Evolutionary conservation across 2,797 vertebrate species (phyloP).

Genomic region (Lagodon rhomboides): DNA sequence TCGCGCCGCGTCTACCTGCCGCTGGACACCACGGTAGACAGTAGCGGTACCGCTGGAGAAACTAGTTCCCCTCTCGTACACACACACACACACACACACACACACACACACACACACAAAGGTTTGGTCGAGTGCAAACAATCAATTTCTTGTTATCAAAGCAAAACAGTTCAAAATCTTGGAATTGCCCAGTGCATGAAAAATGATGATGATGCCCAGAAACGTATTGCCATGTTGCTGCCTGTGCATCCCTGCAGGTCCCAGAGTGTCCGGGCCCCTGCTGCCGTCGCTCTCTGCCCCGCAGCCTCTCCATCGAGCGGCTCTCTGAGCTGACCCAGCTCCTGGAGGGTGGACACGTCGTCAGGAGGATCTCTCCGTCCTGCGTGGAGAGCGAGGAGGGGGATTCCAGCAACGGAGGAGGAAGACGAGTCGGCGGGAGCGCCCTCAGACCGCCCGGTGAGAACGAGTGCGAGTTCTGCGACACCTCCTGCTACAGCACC

Average conservation of each 20-base stretch:
- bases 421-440: constrained; percentile 78
- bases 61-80: no score
- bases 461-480: constrained; percentile 93
- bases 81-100: no score
- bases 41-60: no score
- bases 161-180: no score
- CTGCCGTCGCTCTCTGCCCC: constrained; percentile 81
- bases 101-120: no score
- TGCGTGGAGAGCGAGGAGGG: constrained; percentile 90
- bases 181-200: no score
- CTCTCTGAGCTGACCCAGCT: constrained; percentile 88
- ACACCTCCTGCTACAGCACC: constrained; percentile 93
- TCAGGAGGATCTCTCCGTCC: constrained; percentile 75
- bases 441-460: constrained; percentile 85
- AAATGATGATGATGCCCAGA: no score
- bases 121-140: no score
- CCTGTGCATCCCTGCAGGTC: constrained; percentile 60
- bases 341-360: constrained; percentile 82
- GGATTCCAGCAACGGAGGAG: constrained; percentile 81
- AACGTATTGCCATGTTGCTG: not conserved
- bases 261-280: constrained; percentile 82
- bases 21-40: no score
- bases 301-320: constrained; percentile 87
- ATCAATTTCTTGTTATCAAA: no score
- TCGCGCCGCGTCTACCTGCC: no score